Conservation (phyloP, 2,888 invertebrate species). For the Drosophila subquinaria region DNA sequence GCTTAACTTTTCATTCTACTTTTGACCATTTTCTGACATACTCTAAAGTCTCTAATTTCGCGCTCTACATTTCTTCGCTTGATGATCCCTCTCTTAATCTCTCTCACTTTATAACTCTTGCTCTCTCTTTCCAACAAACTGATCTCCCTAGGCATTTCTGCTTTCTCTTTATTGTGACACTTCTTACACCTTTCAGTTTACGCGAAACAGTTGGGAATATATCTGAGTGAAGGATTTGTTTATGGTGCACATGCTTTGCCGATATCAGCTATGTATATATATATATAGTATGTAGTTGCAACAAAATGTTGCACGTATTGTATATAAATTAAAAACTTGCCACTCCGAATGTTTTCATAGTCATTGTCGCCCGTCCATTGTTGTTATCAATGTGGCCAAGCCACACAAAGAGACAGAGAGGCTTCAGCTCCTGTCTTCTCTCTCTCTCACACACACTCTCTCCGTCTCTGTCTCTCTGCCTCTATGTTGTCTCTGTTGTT, state of each 20-base stretch:
- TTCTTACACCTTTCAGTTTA: background rate
- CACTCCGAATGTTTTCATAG: conserved; percentile 51
- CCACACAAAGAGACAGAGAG: background rate
- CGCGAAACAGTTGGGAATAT: background rate
- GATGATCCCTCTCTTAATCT: background rate
- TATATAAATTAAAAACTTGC: conserved; percentile 35
- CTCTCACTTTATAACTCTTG: background rate
- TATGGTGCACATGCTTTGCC: conserved; percentile 1
- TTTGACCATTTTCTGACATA: too few species aligned
- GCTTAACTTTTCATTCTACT: too few species aligned
- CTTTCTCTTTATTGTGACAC: background rate
- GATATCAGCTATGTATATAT: background rate
- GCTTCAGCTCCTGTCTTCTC: conserved; percentile 2
- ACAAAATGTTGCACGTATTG: conserved; percentile 32
- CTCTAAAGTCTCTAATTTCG: too few species aligned
- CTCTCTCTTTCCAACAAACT: background rate
- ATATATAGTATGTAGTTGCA: background rate
- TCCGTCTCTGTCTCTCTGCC: background rate
- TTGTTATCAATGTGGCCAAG: conserved; percentile 54
- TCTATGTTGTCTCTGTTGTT: conserved; percentile 28
- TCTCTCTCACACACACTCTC: background rate
- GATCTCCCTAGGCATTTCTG: background rate
- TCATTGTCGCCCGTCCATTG: conserved; percentile 46
- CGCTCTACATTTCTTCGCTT: too few species aligned
- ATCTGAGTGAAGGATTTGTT: conserved; percentile 4